Evolutionary conservation across 2,888 invertebrate species (phyloP).

Genomic region (Meiosimyza platycephala): DNA sequence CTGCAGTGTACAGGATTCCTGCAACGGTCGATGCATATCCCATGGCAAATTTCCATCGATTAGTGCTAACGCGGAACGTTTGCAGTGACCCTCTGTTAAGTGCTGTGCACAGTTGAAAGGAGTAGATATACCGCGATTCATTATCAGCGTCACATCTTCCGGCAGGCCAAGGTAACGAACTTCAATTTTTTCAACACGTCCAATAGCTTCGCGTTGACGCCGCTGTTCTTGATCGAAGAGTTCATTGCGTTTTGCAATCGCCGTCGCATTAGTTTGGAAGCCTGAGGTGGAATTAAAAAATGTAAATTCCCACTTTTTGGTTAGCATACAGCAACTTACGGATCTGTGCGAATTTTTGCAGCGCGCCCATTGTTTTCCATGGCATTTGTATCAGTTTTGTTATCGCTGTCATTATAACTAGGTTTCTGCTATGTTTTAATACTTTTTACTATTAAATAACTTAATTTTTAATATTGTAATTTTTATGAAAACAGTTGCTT

Average conservation of each 20-base stretch:
- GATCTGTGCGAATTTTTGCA: conserved; percentile 21
- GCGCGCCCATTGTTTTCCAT: conserved; percentile 16
- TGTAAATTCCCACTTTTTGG: neutral
- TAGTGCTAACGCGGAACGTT: conserved; percentile 82
- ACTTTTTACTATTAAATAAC: neutral
- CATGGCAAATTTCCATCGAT: conserved; percentile 82
- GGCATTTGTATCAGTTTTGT: conserved; percentile 8
- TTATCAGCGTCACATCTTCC: conserved; percentile 79
- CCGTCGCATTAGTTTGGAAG: conserved; percentile 6
- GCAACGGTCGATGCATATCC: conserved; percentile 93
- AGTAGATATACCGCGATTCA: conserved; percentile 94
- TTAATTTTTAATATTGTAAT: conserved; percentile 2
- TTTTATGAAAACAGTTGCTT: neutral
- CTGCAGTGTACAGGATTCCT: conserved; percentile 72
- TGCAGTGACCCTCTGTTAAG: conserved; percentile 77
- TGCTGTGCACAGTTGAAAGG: conserved; percentile 93
- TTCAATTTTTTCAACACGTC: conserved; percentile 91
- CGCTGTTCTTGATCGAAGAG: conserved; percentile 83
- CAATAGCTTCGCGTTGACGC: conserved; percentile 78
- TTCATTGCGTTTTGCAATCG: conserved; percentile 72
- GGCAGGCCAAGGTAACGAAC: conserved; percentile 82
- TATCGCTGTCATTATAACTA: conserved; percentile 5
- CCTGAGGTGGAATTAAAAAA: neutral
- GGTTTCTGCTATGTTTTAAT: neutral
- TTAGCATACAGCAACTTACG: conserved; percentile 15